phyloP scores from a whole-genome alignment of 92 coral and sea anemone genomes.

The Actinostola sp. region DNA sequence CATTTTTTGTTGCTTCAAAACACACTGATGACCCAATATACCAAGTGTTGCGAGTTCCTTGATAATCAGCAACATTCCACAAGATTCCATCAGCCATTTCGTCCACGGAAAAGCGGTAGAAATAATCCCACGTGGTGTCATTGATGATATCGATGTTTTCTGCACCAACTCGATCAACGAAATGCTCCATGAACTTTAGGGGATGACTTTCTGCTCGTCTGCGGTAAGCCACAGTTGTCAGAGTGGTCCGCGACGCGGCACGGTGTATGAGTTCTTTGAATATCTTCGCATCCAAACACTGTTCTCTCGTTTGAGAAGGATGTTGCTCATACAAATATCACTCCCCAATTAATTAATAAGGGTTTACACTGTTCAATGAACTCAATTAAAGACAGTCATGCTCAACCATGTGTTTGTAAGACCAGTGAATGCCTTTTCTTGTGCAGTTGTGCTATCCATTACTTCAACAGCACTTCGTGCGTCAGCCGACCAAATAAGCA shows the following conservation, averaged over 20 bases:
- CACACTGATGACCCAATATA: slow-evolving; percentile 54
- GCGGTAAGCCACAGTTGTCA: slow-evolving; percentile 40
- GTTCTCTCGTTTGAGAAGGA: slow-evolving; percentile 37
- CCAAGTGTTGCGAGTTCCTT: slow-evolving; percentile 47
- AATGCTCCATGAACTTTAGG: background rate
- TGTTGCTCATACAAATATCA: slow-evolving; percentile 34
- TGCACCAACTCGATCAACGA: slow-evolving; percentile 1
- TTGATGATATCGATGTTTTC: slow-evolving; percentile 16
- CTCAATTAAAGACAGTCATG: slow-evolving; percentile 23
- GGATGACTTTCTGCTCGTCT: slow-evolving; percentile 27
- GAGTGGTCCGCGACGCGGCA: slow-evolving; percentile 16
- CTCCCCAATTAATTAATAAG: slow-evolving; percentile 24
- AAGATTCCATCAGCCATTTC: slow-evolving; percentile 37
- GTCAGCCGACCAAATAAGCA: slow-evolving; percentile 53
- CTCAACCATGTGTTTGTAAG: slow-evolving; percentile 44
- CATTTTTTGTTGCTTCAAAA: slow-evolving; percentile 54
- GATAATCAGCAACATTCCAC: slow-evolving; percentile 40
- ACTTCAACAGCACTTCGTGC: background rate
- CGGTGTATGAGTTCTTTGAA: slow-evolving; percentile 15
- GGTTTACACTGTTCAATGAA: slow-evolving; percentile 26
- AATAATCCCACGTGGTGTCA: slow-evolving; percentile 40
- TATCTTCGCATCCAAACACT: slow-evolving; percentile 44
- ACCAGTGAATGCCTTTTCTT: slow-evolving; percentile 17
- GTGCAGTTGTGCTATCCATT: slow-evolving; percentile 11
- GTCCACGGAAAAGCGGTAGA: slow-evolving; percentile 36